phyloP scores from a whole-genome alignment of 92 coral and sea anemone species.

The Zoanthus solanderi region DNA sequence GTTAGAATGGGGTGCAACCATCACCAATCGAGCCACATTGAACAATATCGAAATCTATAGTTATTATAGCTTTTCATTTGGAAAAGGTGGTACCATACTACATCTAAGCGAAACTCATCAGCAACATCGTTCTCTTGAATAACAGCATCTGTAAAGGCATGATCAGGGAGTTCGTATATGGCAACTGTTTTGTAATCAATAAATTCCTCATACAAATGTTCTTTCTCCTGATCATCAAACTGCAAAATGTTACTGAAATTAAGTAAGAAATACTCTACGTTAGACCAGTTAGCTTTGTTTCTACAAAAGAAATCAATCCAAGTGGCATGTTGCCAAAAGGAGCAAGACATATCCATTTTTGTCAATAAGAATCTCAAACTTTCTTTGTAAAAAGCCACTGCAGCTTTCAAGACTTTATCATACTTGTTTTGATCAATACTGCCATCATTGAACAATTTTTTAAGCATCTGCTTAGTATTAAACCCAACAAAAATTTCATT shows the following conservation, averaged over 20 bases:
- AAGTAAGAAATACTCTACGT: slow-evolving; percentile 24
- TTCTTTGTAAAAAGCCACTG: slow-evolving; percentile 16
- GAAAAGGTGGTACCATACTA: slow-evolving; percentile 42
- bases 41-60: slow-evolving; percentile 26
- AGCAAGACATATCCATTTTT: background rate
- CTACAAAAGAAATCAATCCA: background rate
- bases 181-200: slow-evolving; percentile 15
- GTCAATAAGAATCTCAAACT: background rate
- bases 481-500: slow-evolving; percentile 26
- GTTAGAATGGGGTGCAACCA: slow-evolving; percentile 31
- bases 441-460: slow-evolving; percentile 20
- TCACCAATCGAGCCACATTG: slow-evolving; percentile 9
- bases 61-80: slow-evolving; percentile 13
- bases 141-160: background rate
- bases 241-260: too few species aligned
- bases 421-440: background rate
- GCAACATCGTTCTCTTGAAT: slow-evolving; percentile 18
- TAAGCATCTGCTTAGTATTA: background rate
- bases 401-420: slow-evolving; percentile 4
- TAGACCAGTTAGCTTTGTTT: slow-evolving; percentile 18
- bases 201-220: slow-evolving; percentile 22
- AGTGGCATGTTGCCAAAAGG: background rate
- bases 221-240: background rate
- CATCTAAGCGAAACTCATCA: slow-evolving; percentile 45
- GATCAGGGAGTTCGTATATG: background rate